Percentiles rank a stretch among this genome's conserved stretches.
phyloP scores from a whole-genome alignment of 2,888 invertebrate genomes.

The Cantharis flavilabris region DNA sequence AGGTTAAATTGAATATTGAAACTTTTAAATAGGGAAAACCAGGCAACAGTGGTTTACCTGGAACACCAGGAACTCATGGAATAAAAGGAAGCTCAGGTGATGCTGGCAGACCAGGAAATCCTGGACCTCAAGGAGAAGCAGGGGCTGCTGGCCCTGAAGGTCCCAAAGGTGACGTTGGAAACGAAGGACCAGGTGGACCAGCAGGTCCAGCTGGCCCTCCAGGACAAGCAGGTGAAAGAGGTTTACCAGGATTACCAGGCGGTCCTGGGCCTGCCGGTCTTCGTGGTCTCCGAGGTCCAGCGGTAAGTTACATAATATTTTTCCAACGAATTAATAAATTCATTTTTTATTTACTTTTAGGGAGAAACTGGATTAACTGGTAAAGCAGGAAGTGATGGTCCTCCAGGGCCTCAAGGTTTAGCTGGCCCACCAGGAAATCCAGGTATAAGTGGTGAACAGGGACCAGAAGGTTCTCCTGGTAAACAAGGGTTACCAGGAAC shows the following conservation, averaged over 20 bases:
- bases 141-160: slow-evolving; percentile 76
- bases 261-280: slow-evolving; percentile 67
- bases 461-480: slow-evolving; percentile 66
- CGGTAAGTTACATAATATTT: slow-evolving; percentile 53
- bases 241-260: slow-evolving; percentile 66
- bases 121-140: slow-evolving; percentile 71
- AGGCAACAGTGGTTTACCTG: slow-evolving; percentile 71
- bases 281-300: slow-evolving; percentile 67
- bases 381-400: slow-evolving; percentile 74
- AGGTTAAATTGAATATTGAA: not conserved
- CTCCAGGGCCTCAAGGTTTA: slow-evolving; percentile 69
- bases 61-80: slow-evolving; percentile 72
- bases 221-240: slow-evolving; percentile 72
- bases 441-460: slow-evolving; percentile 65
- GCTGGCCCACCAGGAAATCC: slow-evolving; percentile 70
- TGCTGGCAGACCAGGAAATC: slow-evolving; percentile 67
- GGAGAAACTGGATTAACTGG: slow-evolving; percentile 76
- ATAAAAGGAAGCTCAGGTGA: slow-evolving; percentile 75
- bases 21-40: slow-evolving; percentile 65
- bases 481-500: slow-evolving; percentile 75
- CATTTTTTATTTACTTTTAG: slow-evolving; percentile 42
- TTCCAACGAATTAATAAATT: too few species aligned
- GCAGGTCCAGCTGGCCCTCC: slow-evolving; percentile 72
- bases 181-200: slow-evolving; percentile 70
- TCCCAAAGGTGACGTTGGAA: slow-evolving; percentile 74